Conservation (phyloP, 2,888 invertebrate species). For the Thymelicus acteon region DNA sequence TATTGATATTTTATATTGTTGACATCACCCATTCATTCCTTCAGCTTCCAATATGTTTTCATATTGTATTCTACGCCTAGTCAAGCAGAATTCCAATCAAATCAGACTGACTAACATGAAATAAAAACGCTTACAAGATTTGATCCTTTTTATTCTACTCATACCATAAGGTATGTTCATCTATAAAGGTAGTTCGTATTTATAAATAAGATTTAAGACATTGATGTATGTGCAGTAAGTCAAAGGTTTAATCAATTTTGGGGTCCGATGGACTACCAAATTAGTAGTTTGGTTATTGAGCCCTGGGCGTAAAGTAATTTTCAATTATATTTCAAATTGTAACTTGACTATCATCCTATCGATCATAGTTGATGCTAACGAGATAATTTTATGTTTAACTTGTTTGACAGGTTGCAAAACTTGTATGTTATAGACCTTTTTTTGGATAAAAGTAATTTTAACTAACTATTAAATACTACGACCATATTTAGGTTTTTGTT, state of each 20-base stretch:
- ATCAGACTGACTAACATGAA: not conserved
- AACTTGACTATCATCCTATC: not conserved
- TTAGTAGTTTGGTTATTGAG: slow-evolving; percentile 12
- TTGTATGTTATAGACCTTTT: too few relatives aligned
- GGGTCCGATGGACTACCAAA: slow-evolving; percentile 19
- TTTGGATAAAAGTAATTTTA: too few relatives aligned
- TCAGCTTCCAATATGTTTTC: too few relatives aligned
- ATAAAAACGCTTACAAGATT: not conserved
- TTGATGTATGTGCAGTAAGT: slow-evolving; percentile 22
- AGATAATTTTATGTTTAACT: too few relatives aligned
- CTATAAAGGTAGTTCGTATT: not conserved
- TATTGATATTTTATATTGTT: too few relatives aligned
- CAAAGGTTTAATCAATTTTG: slow-evolving; percentile 28
- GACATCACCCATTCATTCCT: too few relatives aligned
- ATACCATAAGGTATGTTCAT: too few relatives aligned
- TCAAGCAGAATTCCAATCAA: slow-evolving; percentile 1
- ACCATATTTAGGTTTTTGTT: too few relatives aligned
- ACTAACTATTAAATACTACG: too few relatives aligned
- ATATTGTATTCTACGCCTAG: not conserved
- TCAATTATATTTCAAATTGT: slow-evolving; percentile 13
- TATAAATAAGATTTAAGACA: slow-evolving; percentile 9
- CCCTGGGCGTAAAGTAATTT: slow-evolving; percentile 12
- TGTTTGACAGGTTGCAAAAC: not conserved
- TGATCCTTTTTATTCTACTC: not conserved
- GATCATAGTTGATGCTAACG: slow-evolving; percentile 6